Evolutionary conservation across 1,140 invertebrate genomes (phyloP).

Genomic region (Cryptotermes secundus): DNA sequence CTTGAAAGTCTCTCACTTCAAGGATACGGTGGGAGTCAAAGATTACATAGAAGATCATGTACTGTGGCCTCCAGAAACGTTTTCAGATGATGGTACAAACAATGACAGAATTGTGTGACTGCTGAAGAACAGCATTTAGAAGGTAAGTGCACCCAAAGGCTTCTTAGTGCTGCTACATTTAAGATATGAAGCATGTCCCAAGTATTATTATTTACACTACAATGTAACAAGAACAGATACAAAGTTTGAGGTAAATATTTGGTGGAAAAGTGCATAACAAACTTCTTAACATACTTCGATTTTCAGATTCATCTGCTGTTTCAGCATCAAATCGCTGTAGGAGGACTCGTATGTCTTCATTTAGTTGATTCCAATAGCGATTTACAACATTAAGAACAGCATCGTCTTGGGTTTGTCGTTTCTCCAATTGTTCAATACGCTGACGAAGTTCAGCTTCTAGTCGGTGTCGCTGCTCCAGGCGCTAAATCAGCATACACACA

Average conservation of each 20-base stretch:
- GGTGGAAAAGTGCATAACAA: not conserved
- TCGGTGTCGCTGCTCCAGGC: slow-evolving; percentile 86
- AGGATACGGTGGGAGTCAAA: too few relatives aligned
- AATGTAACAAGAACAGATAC: not conserved
- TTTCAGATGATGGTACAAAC: too few relatives aligned
- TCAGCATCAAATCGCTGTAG: slow-evolving; percentile 96
- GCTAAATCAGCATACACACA: slow-evolving; percentile 51
- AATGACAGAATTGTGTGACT: too few relatives aligned
- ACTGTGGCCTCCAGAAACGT: too few relatives aligned
- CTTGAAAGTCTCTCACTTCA: too few relatives aligned
- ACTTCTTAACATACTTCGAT: slow-evolving; percentile 67
- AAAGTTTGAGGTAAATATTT: too few relatives aligned
- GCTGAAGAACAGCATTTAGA: too few relatives aligned
- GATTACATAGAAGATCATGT: too few relatives aligned
- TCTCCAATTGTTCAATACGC: slow-evolving; percentile 95
- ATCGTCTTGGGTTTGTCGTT: slow-evolving; percentile 96
- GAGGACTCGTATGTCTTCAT: slow-evolving; percentile 94
- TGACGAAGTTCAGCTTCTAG: slow-evolving; percentile 87
- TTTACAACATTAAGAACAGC: slow-evolving; percentile 97
- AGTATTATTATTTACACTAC: too few relatives aligned
- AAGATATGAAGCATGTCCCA: too few relatives aligned
- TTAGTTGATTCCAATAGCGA: slow-evolving; percentile 96
- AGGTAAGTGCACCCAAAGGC: too few relatives aligned
- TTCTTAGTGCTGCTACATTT: too few relatives aligned
- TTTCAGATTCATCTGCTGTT: slow-evolving; percentile 94